Base-by-base conservation (phyloP, 1,140 invertebrate genomes). In the Papilio machaon region DNA sequence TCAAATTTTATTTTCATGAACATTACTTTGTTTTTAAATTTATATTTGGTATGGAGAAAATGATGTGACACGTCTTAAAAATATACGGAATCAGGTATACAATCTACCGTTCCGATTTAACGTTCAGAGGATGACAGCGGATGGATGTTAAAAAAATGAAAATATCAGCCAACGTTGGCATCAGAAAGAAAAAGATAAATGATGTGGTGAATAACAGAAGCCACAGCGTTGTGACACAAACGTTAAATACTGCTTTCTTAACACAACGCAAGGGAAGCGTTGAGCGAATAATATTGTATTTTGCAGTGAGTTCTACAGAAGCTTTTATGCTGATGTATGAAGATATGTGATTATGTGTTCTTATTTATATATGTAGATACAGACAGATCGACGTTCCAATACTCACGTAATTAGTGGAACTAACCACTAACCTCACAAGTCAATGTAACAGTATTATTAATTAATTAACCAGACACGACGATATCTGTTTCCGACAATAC, bases 361-460 rank as follows among this genome's bases (percentile, higher is more conserved):
- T 64, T 30, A 30, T 30, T 30, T 30, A 30, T 2, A 30, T 30
- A 30, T 75, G 19, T 75, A 49, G 10, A n/a, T 76, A 54, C 15
- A 49, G 23, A 76, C 23, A 47, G 46, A 38, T 38, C 52, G 54
- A 60, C 76, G 49, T 60, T 43, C 15, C 10, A 52, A 76, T 54
- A 35, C 9, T 60, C 49, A 11, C 5, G 58, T 78, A 58, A 58
- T 78, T 76, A 76, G 46, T 47, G 10, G 19, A 60, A 30, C 52
- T 77, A 60, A 78, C 76, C 76, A 60, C 76, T 60, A 78, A 78
- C 38, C 52, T 78, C 49, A 78, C 30, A 78, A 54, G 76, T 78
- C 35, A 30, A 23, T 54, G 49, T 58, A 43, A 38, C 52, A 43
- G 60, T 54, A 19, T 77, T 54, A 58, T 77, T 77, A 77, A 58